Evolutionary conservation across 2,797 vertebrate genomes (phyloP).

Genomic region (Neomorphus geoffroyi): DNA sequence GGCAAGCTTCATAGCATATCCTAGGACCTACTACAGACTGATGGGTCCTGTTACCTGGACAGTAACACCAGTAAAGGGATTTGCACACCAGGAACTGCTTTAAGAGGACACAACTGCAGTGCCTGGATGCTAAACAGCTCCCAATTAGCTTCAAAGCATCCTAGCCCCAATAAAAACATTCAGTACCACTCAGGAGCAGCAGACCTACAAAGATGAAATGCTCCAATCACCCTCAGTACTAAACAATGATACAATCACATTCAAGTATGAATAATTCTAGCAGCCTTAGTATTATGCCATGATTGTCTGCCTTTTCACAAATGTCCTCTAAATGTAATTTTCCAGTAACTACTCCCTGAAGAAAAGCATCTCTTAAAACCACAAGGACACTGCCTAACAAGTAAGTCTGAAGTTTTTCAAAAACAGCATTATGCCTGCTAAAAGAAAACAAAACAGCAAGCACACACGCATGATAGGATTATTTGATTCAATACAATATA

Average conservation of each 20-base stretch:
- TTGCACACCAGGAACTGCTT: not conserved
- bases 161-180: not conserved
- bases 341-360: not conserved
- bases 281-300: not conserved
- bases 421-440: slow-evolving; percentile 17
- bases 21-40: not conserved
- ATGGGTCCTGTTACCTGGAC: not conserved
- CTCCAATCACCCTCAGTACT: not conserved
- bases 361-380: slow-evolving; percentile 14
- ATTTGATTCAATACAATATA: slow-evolving; percentile 46
- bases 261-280: not conserved
- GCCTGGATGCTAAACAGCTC: not conserved
- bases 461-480: slow-evolving; percentile 27
- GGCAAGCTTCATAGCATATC: not conserved
- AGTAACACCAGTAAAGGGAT: not conserved
- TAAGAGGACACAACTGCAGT: not conserved
- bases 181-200: not conserved
- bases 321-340: slow-evolving; percentile 11
- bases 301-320: not conserved
- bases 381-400: not conserved
- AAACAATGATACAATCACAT: not conserved
- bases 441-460: slow-evolving; percentile 25
- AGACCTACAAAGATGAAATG: slow-evolving; percentile 5
- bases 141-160: not conserved
- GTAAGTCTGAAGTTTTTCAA: not conserved